These are phyloP conservation scores for Euura lappo DNA, from an alignment of 1,140 invertebrate genomes.

Conservation along the genomic window DNA sequence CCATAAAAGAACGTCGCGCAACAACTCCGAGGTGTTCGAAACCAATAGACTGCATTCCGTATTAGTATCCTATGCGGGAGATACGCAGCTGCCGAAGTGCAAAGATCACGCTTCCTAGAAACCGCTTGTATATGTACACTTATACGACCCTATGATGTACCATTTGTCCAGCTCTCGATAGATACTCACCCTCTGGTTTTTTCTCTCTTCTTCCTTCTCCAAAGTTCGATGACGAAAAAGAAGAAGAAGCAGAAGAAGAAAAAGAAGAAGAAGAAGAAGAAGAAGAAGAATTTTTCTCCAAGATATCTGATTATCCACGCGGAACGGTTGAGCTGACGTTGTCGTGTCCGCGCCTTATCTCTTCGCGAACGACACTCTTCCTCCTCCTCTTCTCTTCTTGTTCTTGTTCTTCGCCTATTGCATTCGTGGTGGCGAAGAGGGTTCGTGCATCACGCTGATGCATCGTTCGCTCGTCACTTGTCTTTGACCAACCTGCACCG, in stretches of 20 bases:
- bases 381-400: neutral
- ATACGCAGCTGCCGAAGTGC: slow-evolving; percentile 11
- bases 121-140: neutral
- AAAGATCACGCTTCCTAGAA: slow-evolving; percentile 16
- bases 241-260: too few species aligned
- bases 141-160: too few species aligned
- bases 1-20: neutral
- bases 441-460: neutral
- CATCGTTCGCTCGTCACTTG: neutral
- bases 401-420: neutral
- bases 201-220: too few species aligned
- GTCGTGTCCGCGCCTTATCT: neutral
- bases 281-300: too few species aligned
- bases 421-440: too few species aligned
- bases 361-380: neutral
- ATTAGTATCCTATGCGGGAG: too few species aligned
- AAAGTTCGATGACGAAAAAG: too few species aligned
- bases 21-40: neutral
- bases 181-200: too few species aligned
- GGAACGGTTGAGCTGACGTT: neutral
- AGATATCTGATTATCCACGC: too few species aligned
- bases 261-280: too few species aligned
- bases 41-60: neutral
- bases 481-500: neutral
- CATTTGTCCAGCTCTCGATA: too few species aligned